phyloP scores from a whole-genome alignment of 2,113 vertebrate genomes.

The Psephotus haematonotus region DNA sequence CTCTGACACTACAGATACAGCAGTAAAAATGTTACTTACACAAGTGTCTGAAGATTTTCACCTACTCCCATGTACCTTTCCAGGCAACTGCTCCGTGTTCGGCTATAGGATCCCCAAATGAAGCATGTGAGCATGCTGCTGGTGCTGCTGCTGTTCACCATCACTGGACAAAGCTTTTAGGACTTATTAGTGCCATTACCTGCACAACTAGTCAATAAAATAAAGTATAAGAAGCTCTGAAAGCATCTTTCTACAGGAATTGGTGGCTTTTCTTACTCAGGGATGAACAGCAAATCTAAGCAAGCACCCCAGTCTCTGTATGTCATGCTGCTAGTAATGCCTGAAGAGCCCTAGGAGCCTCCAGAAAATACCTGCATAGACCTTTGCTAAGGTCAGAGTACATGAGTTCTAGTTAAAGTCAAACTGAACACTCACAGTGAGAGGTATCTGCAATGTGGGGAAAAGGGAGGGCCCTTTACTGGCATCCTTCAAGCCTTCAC shows the following conservation, averaged over 20 bases:
- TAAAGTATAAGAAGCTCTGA: not conserved
- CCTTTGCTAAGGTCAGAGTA: not conserved
- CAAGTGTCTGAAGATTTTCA: not conserved
- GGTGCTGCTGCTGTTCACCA: not conserved
- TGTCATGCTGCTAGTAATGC: not conserved
- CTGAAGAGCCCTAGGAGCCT: not conserved
- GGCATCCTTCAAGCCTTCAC: not conserved
- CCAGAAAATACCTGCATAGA: not conserved
- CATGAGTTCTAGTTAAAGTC: not conserved
- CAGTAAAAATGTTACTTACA: not conserved
- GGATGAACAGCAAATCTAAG: not conserved
- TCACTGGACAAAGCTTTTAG: not conserved
- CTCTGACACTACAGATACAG: not conserved
- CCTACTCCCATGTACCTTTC: not conserved
- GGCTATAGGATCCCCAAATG: not conserved
- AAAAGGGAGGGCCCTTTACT: not conserved
- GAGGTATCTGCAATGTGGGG: not conserved
- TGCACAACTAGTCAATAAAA: not conserved
- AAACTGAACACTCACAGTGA: not conserved
- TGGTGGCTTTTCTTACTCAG: not conserved
- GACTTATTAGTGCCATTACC: not conserved
- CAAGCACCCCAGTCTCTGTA: accelerated
- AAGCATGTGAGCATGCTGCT: not conserved
- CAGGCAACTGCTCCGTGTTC: not conserved
- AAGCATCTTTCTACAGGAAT: not conserved